Percentiles rank a stretch among this genome's conserved stretches.
Evolutionary conservation across 30 jellyfish, hydroid and myxozoan genomes (phyloP).

Genomic region (Morbakka virulenta): DNA sequence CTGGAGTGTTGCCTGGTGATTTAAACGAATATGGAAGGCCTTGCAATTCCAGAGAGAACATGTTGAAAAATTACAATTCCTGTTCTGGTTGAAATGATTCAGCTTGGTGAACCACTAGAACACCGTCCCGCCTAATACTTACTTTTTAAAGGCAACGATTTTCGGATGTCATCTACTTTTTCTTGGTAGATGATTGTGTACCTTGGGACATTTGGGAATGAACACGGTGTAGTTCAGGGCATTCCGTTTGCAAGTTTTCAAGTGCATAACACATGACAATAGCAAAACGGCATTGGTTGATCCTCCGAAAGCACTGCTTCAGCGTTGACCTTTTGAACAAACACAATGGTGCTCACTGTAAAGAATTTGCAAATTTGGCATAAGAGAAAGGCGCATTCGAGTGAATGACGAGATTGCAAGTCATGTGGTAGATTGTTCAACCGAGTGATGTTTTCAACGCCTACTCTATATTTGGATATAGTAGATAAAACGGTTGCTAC

Average conservation of each 20-base stretch:
- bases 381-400: not conserved
- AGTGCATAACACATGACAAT: not conserved
- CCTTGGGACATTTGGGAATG: conserved; percentile 1
- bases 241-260: not conserved
- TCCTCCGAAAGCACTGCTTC: not conserved
- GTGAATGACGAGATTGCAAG: not conserved
- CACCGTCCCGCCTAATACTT: not conserved
- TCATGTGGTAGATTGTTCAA: no score
- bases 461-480: not conserved
- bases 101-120: conserved; percentile 3
- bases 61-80: not conserved
- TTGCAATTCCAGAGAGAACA: not conserved
- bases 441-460: not conserved
- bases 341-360: not conserved
- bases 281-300: not conserved
- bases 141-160: not conserved
- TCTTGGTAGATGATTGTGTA: not conserved
- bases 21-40: no score
- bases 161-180: not conserved
- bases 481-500: not conserved
- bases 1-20: no score
- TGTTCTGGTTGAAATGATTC: not conserved
- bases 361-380: not conserved
- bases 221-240: not conserved
- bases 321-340: no score